Evolutionary conservation across 2,113 vertebrate species (phyloP).

Genomic region (Percopsis transmontana): DNA sequence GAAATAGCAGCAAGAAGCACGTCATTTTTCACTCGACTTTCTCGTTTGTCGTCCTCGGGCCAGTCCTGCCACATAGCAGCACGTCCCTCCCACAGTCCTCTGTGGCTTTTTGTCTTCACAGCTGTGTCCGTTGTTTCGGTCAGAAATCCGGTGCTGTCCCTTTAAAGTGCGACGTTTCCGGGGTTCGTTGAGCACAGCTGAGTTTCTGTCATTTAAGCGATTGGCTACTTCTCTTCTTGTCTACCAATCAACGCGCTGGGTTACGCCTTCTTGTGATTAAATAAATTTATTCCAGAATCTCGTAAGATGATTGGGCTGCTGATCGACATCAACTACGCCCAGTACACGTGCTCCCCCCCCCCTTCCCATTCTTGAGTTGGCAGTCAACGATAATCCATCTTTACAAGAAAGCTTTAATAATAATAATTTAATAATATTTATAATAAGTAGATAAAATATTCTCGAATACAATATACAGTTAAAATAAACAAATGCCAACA

Average conservation of each 20-base stretch:
- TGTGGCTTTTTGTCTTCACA: conserved; percentile 54
- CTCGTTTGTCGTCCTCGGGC: conserved; percentile 16
- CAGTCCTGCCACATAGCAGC: conserved; percentile 36
- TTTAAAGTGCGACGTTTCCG: conserved; percentile 79
- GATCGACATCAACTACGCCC: conserved; percentile 59
- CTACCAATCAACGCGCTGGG: conserved; percentile 45
- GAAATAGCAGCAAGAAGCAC: not conserved
- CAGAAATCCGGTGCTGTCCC: conserved; percentile 63
- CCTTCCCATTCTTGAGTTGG: conserved; percentile 41
- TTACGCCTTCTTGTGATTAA: conserved; percentile 27
- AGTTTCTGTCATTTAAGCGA: conserved; percentile 71
- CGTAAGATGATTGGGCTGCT: conserved; percentile 42
- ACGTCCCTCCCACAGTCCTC: conserved; percentile 51
- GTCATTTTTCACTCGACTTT: conserved; percentile 25
- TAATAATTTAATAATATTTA: no score
- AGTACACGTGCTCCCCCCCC: conserved; percentile 79
- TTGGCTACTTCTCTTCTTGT: conserved; percentile 43
- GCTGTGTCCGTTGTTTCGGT: conserved; percentile 71
- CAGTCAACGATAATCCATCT: no score
- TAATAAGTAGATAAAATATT: no score
- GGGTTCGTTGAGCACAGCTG: conserved; percentile 73
- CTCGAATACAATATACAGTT: no score
- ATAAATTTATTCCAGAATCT: conserved; percentile 53
- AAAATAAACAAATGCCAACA: no score
- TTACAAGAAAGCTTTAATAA: no score